Conservation (phyloP, 2,113 vertebrate genomes). For the Podocnemis expansa region DNA sequence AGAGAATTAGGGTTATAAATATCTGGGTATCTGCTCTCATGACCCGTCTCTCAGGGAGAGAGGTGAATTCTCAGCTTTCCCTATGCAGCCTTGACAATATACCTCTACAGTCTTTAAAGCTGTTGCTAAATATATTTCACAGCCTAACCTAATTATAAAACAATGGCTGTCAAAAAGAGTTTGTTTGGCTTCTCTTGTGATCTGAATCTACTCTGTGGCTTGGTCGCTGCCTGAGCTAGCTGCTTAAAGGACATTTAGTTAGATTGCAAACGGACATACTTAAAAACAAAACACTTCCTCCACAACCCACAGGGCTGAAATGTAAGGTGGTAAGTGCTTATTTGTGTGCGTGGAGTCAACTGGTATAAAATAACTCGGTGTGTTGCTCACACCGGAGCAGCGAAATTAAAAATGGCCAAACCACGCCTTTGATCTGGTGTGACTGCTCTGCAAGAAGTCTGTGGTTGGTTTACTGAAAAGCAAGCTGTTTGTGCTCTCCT, state of each 20-base stretch:
- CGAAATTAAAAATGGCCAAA: constrained; percentile 34
- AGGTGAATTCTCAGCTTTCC: background rate
- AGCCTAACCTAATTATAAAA: background rate
- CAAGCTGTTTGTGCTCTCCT: background rate
- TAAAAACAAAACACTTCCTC: background rate
- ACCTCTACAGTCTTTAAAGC: background rate
- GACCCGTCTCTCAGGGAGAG: background rate
- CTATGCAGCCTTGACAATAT: background rate
- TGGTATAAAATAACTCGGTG: rapidly evolving
- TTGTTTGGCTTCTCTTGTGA: background rate
- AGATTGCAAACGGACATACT: background rate
- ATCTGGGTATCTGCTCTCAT: background rate
- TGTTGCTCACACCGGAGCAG: constrained; percentile 6
- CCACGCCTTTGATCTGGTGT: background rate
- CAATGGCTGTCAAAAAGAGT: background rate
- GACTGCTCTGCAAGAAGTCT: background rate
- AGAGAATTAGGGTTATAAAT: background rate
- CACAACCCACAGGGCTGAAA: background rate
- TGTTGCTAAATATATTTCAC: background rate
- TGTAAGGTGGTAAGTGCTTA: background rate
- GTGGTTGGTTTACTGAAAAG: background rate
- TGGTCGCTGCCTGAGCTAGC: background rate
- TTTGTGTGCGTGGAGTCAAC: background rate
- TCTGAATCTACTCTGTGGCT: background rate
- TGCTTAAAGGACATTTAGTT: background rate